A percentile compares a stretch with the other conserved stretches of the same genome.
phyloP scores from a whole-genome alignment of 2,888 invertebrate genomes.

The Buathra laborator region DNA sequence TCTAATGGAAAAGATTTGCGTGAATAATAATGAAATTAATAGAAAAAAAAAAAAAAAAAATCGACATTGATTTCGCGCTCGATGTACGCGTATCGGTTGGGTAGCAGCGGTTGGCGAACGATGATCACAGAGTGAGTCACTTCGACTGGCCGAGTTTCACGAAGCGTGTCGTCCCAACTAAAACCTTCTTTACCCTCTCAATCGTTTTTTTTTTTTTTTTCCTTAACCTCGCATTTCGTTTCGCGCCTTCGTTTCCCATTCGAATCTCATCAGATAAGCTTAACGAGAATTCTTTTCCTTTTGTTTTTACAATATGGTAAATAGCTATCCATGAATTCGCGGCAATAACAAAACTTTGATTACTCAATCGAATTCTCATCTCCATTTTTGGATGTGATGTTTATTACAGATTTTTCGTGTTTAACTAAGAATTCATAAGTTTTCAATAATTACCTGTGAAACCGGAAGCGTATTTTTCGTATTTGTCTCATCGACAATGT shows the following conservation, averaged over 20 bases:
- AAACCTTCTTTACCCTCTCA: slow-evolving; percentile 23
- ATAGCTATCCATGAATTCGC: slow-evolving; percentile 6
- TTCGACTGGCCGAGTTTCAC: slow-evolving; percentile 64
- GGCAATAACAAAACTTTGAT: neutral
- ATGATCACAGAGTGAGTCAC: slow-evolving; percentile 49
- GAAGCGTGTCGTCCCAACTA: slow-evolving; percentile 80
- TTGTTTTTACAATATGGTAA: neutral
- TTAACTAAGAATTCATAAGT: too few relatives aligned
- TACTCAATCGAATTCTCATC: too few relatives aligned
- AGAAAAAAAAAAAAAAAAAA: slow-evolving; percentile 28
- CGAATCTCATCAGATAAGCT: slow-evolving; percentile 40
- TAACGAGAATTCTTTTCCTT: slow-evolving; percentile 28
- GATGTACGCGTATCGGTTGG: neutral
- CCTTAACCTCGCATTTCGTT: slow-evolving; percentile 5
- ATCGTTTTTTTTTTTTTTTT: neutral
- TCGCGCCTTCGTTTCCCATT: slow-evolving; percentile 23
- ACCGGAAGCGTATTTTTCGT: too few relatives aligned
- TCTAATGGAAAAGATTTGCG: slow-evolving; percentile 9
- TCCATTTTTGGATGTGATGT: too few relatives aligned
- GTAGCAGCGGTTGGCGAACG: slow-evolving; percentile 22
- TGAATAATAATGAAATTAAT: slow-evolving; percentile 28
- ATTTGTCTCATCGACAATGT: too few relatives aligned
- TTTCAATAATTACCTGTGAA: too few relatives aligned
- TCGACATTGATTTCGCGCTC: neutral
- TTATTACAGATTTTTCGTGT: too few relatives aligned